These are phyloP conservation scores for Hippoglossus stenolepis DNA, from an alignment of 2,113 vertebrate species.

Conservation along the genomic window DNA sequence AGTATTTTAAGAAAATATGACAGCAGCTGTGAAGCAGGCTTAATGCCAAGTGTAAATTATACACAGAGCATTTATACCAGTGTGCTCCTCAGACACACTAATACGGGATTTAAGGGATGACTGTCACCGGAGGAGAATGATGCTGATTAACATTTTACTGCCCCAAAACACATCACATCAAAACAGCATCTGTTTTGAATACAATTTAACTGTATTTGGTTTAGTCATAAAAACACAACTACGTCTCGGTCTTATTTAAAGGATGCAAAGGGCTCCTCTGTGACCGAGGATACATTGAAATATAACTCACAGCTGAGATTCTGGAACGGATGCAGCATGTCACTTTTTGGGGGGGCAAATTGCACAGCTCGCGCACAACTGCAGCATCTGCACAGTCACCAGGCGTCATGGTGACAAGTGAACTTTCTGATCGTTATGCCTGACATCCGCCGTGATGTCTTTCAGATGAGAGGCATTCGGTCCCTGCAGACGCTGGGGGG, in stretches of 20 bases:
- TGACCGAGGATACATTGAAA: constrained; percentile 9
- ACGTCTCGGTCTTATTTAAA: constrained; percentile 30
- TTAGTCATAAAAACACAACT: neutral
- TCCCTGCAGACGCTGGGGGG: constrained; percentile 40
- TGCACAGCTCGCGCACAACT: constrained; percentile 27
- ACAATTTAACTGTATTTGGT: constrained; percentile 6
- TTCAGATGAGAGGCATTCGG: constrained; percentile 48
- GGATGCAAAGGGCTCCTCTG: neutral
- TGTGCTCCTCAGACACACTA: constrained; percentile 33
- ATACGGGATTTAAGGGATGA: constrained; percentile 51
- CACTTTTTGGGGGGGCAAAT: constrained; percentile 20
- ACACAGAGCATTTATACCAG: constrained; percentile 38
- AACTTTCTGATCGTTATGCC: constrained; percentile 49
- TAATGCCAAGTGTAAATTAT: constrained; percentile 27
- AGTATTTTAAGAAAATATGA: neutral
- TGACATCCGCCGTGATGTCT: constrained; percentile 54
- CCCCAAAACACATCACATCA: constrained; percentile 36
- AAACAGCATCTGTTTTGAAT: constrained; percentile 41
- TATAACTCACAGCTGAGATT: constrained; percentile 8
- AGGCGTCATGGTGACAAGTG: constrained; percentile 55
- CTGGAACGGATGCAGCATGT: constrained; percentile 37
- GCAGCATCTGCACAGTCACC: constrained; percentile 38
- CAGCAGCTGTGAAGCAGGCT: neutral
- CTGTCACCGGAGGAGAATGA: constrained; percentile 8
- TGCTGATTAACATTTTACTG: constrained; percentile 51